Conservation (phyloP, 2,888 invertebrate genomes). For the Corythucha ciliata region DNA sequence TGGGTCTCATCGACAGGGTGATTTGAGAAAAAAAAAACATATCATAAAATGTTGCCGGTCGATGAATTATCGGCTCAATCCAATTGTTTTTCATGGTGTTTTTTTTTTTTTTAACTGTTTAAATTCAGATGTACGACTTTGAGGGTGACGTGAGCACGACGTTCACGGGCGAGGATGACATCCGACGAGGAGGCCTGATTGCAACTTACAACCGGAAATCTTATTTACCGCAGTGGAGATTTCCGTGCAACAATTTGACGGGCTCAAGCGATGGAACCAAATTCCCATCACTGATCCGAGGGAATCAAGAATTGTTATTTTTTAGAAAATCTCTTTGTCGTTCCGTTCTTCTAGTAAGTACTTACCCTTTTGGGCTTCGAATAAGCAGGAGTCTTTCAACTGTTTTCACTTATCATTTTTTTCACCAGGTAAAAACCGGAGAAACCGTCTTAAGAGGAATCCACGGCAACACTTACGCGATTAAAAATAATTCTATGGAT, state of each 20-base stretch:
- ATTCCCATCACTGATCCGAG: constrained; percentile 60
- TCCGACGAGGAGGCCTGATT: constrained; percentile 56
- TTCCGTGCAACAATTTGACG: constrained; percentile 65
- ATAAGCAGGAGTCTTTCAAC: too few species aligned
- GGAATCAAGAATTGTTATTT: constrained; percentile 61
- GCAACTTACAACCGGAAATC: constrained; percentile 66
- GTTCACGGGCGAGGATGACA: constrained; percentile 58
- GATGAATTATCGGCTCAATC: not conserved
- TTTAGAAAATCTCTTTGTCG: constrained; percentile 79
- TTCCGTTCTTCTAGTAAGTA: constrained; percentile 63
- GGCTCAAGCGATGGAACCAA: constrained; percentile 78
- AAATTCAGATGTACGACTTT: constrained; percentile 72
- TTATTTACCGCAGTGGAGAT: constrained; percentile 68
- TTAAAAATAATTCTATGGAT: constrained; percentile 66
- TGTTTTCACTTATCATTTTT: constrained; percentile 11
- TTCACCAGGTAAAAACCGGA: constrained; percentile 50
- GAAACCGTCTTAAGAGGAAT: constrained; percentile 52
- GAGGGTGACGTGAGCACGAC: constrained; percentile 68
- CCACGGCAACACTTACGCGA: constrained; percentile 61
- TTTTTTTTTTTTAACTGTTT: constrained; percentile 8
- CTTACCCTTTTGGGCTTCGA: too few species aligned
- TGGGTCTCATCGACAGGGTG: constrained; percentile 81
- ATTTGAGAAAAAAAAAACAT: constrained; percentile 39
- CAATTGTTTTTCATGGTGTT: not conserved
- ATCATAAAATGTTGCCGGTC: not conserved